phyloP scores from a whole-genome alignment of 2,888 invertebrate species.

The Tiphia femorata region DNA sequence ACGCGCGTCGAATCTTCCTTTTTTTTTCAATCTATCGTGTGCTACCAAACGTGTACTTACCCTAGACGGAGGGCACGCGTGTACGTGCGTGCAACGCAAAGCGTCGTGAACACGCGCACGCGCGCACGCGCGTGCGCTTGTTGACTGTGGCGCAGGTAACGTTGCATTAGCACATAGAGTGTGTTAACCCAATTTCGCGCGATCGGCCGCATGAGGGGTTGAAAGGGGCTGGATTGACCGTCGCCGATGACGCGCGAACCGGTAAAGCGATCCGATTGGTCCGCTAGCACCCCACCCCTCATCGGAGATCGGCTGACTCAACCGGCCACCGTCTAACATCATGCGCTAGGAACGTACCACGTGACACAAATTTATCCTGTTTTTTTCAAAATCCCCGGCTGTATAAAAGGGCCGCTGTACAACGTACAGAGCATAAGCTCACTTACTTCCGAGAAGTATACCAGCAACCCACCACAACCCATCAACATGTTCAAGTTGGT shows the following conservation, averaged over 20 bases:
- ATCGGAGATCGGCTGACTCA: constrained; percentile 59
- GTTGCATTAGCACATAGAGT: constrained; percentile 27
- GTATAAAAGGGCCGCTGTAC: constrained; percentile 60
- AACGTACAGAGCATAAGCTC: constrained; percentile 53
- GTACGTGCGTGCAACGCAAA: not conserved
- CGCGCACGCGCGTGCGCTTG: not conserved
- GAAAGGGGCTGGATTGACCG: constrained; percentile 43
- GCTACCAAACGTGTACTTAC: constrained; percentile 10
- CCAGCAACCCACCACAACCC: constrained; percentile 50
- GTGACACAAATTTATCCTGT: constrained; percentile 53
- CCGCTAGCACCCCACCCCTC: constrained; percentile 43
- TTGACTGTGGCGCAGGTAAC: constrained; percentile 9
- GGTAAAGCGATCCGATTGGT: constrained; percentile 43
- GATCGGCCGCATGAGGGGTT: constrained; percentile 43
- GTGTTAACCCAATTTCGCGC: constrained; percentile 45
- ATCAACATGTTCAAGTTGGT: constrained; percentile 68
- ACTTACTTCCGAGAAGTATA: constrained; percentile 62
- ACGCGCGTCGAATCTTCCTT: constrained; percentile 9
- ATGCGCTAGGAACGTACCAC: constrained; percentile 48
- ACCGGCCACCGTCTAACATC: constrained; percentile 53
- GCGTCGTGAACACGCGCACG: constrained; percentile 2
- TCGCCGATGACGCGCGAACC: constrained; percentile 27
- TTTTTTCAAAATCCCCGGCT: constrained; percentile 55
- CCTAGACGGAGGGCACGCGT: too few species aligned
- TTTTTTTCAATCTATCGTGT: constrained; percentile 10